A percentile compares a stretch with the other conserved stretches of the same genome.
Conservation (phyloP, 1,140 invertebrate genomes). For the Pristionchus pacificus region DNA sequence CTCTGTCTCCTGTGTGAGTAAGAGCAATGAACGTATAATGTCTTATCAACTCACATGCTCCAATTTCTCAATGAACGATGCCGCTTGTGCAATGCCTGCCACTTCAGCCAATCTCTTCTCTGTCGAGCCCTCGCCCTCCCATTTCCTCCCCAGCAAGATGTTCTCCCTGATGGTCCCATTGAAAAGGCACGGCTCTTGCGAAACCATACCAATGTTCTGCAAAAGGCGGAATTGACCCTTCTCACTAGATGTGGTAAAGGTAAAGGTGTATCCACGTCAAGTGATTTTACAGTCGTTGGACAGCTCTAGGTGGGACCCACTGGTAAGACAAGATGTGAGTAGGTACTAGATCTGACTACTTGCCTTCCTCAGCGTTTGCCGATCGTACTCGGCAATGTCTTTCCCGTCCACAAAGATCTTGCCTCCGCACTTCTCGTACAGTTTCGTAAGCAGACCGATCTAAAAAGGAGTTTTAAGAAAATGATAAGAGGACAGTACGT, state of each 20-base stretch:
- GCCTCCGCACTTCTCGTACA: constrained; percentile 57
- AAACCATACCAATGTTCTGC: constrained; percentile 32
- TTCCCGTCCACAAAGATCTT: constrained; percentile 37
- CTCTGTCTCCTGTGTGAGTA: too few species aligned
- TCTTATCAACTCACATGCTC: constrained; percentile 12
- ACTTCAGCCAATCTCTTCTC: constrained; percentile 46
- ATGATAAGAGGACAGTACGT: constrained; percentile 47
- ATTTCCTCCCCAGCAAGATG: too few species aligned
- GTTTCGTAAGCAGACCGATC: constrained; percentile 43
- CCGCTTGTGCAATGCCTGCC: constrained; percentile 47
- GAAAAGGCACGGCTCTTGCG: constrained; percentile 45
- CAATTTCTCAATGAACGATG: constrained; percentile 46
- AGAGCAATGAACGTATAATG: too few species aligned
- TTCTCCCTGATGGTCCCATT: constrained; percentile 42
- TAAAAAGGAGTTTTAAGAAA: background rate
- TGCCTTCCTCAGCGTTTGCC: constrained; percentile 21
- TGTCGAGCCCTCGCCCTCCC: constrained; percentile 6
- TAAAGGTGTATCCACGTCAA: background rate
- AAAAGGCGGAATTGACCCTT: too few species aligned
- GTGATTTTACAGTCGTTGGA: background rate
- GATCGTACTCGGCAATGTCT: constrained; percentile 34
- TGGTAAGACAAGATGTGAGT: too few species aligned
- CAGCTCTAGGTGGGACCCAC: too few species aligned
- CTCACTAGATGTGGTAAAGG: too few species aligned
- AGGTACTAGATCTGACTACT: too few species aligned